Percentiles rank a stretch among this genome's conserved stretches.
These are phyloP conservation scores for Bombycilla garrulus DNA, from an alignment of 2,113 vertebrate genomes.

Conservation along the genomic window DNA sequence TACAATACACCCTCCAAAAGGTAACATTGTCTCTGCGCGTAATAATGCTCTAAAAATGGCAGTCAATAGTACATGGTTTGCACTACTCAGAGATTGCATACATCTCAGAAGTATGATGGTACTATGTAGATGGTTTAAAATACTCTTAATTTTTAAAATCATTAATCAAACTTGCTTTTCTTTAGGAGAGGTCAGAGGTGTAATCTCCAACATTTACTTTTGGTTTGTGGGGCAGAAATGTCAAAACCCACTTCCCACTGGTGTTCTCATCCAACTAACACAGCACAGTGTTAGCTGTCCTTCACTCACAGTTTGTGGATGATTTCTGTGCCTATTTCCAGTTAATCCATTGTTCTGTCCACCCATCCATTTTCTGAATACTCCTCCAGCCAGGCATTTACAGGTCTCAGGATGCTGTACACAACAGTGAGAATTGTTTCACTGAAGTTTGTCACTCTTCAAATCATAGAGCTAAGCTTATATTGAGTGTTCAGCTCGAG, in stretches of 20 bases:
- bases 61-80: neutral
- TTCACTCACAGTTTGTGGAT: neutral
- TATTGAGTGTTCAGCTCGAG: neutral
- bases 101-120: neutral
- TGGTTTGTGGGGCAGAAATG: neutral
- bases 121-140: neutral
- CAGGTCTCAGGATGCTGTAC: neutral
- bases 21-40: neutral
- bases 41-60: neutral
- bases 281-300: neutral
- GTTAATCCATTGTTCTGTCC: neutral
- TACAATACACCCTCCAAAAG: neutral
- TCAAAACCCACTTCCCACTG: neutral
- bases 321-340: neutral
- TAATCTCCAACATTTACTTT: neutral
- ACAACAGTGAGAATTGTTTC: neutral
- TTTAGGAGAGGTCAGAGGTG: neutral
- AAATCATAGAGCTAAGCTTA: neutral
- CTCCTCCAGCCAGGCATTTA: neutral
- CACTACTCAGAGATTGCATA: neutral
- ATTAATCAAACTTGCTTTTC: neutral
- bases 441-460: neutral
- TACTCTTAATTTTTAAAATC: neutral
- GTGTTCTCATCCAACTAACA: accelerated
- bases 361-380: neutral